A percentile compares a stretch with the other conserved stretches of the same genome.
These are phyloP conservation scores for Crypturellus tataupa DNA, from an alignment of 2,797 vertebrate species.

Conservation along the genomic window DNA sequence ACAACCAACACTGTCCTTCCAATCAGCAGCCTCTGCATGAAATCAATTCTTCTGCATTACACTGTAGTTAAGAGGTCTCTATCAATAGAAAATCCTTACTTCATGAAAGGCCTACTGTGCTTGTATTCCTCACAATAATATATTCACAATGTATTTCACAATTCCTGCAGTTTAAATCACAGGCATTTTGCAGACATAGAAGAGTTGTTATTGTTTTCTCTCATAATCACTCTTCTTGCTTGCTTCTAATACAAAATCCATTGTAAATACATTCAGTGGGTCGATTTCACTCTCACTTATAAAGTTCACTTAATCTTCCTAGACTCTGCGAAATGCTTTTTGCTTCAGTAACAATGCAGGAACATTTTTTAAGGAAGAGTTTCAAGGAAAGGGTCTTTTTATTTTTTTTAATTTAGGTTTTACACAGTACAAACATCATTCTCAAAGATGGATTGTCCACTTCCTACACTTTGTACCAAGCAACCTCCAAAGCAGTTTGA, in stretches of 20 bases:
- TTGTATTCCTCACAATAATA: background rate
- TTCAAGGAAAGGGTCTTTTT: background rate
- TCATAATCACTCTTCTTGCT: slow-evolving; percentile 5
- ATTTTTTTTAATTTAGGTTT: background rate
- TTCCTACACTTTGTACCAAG: background rate
- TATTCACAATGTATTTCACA: background rate
- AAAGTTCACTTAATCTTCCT: slow-evolving; percentile 8
- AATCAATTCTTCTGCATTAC: slow-evolving; percentile 33
- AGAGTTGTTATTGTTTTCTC: background rate
- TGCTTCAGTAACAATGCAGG: background rate
- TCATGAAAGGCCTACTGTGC: background rate
- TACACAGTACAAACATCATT: background rate
- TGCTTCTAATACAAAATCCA: slow-evolving; percentile 16
- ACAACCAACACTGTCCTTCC: slow-evolving; percentile 27
- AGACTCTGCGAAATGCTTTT: background rate
- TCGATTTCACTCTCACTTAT: background rate
- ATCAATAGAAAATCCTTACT: slow-evolving; percentile 37
- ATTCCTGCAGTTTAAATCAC: background rate
- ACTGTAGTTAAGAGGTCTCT: slow-evolving; percentile 15
- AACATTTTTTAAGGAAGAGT: background rate
- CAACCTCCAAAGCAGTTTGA: background rate
- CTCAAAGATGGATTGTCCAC: background rate
- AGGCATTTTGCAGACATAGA: background rate
- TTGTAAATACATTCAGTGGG: slow-evolving; percentile 15
- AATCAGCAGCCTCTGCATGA: background rate